These are phyloP conservation scores for Hephaestus fuliginosus DNA, from an alignment of 2,797 vertebrate species.

Conservation along the genomic window DNA sequence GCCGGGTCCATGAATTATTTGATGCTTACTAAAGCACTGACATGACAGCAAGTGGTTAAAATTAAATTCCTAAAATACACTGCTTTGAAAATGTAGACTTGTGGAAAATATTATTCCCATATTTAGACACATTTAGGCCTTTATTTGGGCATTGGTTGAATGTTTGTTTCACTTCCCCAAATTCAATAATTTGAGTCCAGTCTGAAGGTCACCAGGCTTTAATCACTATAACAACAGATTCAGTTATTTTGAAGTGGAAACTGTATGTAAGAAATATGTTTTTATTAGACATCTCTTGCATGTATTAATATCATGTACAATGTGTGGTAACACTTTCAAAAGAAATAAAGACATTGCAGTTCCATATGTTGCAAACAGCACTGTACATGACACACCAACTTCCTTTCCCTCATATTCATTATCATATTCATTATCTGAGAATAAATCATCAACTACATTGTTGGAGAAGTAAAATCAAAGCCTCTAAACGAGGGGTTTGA, in stretches of 20 bases:
- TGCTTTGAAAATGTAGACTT: background rate
- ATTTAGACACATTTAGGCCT: constrained; percentile 25
- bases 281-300: background rate
- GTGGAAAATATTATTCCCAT: constrained; percentile 25
- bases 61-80: background rate
- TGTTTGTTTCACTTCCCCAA: constrained; percentile 62
- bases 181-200: constrained; percentile 32
- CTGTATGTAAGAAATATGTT: background rate
- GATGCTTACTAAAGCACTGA: background rate
- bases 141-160: constrained; percentile 43
- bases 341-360: background rate
- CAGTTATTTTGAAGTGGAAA: background rate
- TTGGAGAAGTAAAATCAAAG: background rate
- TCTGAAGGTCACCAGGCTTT: background rate
- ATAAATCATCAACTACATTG: background rate
- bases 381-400: background rate
- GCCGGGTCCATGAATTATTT: background rate
- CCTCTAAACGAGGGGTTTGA: background rate
- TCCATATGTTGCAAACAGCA: background rate
- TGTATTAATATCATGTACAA: background rate
- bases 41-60: background rate
- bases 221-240: background rate
- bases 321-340: background rate
- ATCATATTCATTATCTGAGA: background rate
- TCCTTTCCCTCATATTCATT: background rate